These are phyloP conservation scores for Drosophila basisetae DNA, from an alignment of 2,888 invertebrate species.

Conservation along the genomic window DNA sequence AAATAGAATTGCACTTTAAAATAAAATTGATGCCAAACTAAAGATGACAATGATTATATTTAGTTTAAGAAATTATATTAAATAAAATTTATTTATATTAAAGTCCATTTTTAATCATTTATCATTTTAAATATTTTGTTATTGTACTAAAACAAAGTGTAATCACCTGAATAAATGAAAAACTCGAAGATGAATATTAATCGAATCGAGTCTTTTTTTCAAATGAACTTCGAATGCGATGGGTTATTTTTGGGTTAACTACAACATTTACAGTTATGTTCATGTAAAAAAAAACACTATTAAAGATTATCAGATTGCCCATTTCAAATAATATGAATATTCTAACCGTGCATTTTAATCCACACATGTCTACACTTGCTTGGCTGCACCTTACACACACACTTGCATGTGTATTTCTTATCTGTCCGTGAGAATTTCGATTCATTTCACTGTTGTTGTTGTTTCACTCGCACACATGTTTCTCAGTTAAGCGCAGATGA, in stretches of 20 bases:
- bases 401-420: not conserved
- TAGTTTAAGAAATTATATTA: not conserved
- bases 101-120: not conserved
- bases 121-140: not conserved
- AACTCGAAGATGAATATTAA: not conserved
- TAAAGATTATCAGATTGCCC: not conserved
- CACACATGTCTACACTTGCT: not conserved
- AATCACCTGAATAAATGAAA: not conserved
- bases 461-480: slow-evolving; percentile 30
- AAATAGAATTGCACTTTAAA: not conserved
- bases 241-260: not conserved
- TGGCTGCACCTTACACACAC: not conserved
- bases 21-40: not conserved
- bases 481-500: slow-evolving; percentile 39
- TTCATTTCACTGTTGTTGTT: not conserved
- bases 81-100: not conserved
- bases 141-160: not conserved
- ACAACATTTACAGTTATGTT: not conserved
- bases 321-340: not conserved
- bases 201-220: not conserved
- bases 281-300: not conserved
- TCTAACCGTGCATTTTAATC: not conserved
- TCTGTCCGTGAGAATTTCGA: not conserved
- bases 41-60: not conserved
- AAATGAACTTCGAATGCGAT: not conserved